A percentile compares a stretch with the other conserved stretches of the same genome.
These are phyloP conservation scores for Anguilla megastoma DNA, from an alignment of 2,797 vertebrate genomes.

Conservation along the genomic window DNA sequence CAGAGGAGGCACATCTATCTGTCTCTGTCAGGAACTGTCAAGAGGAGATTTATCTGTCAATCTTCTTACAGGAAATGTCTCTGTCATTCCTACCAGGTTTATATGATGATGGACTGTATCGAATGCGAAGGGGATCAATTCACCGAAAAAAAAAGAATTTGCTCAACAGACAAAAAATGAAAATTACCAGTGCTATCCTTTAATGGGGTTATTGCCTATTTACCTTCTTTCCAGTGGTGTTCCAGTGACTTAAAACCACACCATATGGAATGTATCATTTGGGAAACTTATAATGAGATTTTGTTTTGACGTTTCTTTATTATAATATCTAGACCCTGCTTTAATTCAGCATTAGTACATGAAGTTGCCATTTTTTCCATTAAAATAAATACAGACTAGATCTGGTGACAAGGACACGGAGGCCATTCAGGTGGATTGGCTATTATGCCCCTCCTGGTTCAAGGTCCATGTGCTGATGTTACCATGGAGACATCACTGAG, in stretches of 20 bases:
- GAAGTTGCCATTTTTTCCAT: not conserved
- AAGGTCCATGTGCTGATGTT: slow-evolving; percentile 3
- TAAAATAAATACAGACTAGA: not conserved
- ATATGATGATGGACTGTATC: not conserved
- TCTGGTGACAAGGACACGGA: not conserved
- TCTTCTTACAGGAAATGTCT: not conserved
- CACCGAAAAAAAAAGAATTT: not conserved
- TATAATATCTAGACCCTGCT: not conserved
- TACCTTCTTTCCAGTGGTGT: not conserved
- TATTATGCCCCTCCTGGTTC: not conserved
- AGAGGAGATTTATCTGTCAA: not conserved
- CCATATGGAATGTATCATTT: not conserved
- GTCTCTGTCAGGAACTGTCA: slow-evolving; percentile 16
- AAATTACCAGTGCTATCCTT: no score
- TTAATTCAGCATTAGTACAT: not conserved
- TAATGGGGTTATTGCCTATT: not conserved
- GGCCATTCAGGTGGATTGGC: not conserved
- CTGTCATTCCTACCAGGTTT: not conserved
- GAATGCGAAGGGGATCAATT: not conserved
- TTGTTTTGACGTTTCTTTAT: not conserved
- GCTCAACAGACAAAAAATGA: not conserved
- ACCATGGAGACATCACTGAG: slow-evolving; percentile 16
- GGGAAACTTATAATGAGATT: not conserved
- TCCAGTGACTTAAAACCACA: not conserved
- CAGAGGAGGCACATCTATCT: not conserved